Percentiles rank a stretch among this genome's conserved stretches.
Conservation (phyloP, 2,113 vertebrate species). For the Thomomys bottae region DNA sequence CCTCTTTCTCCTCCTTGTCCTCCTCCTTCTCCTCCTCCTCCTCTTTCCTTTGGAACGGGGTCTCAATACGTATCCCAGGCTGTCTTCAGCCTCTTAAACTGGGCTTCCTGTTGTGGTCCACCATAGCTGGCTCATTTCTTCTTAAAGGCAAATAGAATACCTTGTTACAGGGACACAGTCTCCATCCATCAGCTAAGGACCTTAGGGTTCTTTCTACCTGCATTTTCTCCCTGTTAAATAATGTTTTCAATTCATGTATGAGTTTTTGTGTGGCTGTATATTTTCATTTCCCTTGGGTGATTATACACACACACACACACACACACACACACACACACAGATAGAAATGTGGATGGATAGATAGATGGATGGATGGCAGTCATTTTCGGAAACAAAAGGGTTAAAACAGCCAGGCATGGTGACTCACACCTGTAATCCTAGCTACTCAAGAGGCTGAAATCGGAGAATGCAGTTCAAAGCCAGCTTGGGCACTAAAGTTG, state of each 20-base stretch:
- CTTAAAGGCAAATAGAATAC: neutral
- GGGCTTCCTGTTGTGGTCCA: no score
- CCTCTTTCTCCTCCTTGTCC: neutral
- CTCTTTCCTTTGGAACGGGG: neutral
- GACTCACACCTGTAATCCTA: no score
- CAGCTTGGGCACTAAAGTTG: no score
- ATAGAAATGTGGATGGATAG: no score
- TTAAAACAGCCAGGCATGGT: no score
- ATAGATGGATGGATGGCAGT: no score
- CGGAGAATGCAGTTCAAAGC: no score
- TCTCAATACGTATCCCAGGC: neutral
- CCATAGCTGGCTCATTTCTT: neutral
- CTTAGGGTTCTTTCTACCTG: neutral
- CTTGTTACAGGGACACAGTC: accelerated
- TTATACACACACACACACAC: no score
- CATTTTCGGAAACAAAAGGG: no score
- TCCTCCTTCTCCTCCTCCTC: accelerated
- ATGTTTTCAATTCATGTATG: neutral
- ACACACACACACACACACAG: no score
- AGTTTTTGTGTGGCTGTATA: accelerated
- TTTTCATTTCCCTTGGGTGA: neutral
- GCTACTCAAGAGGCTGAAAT: no score
- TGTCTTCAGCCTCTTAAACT: neutral
- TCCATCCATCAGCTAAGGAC: accelerated
- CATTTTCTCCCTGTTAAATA: neutral